Evolutionary conservation across 2,888 invertebrate species (phyloP).

Genomic region (Yponomeuta cagnagella): DNA sequence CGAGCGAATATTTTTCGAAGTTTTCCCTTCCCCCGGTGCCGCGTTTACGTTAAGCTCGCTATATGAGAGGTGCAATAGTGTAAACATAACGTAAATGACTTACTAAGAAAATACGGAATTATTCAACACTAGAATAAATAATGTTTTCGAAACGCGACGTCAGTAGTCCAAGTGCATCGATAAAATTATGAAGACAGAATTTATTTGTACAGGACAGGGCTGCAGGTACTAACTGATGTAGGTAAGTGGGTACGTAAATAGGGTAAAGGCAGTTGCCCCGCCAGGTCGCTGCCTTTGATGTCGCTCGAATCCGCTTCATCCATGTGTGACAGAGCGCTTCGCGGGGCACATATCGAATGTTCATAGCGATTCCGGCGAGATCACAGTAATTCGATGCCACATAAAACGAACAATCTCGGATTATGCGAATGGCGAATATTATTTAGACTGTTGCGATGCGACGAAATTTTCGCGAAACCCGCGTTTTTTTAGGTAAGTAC

Average conservation of each 20-base stretch:
- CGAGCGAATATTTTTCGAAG: too few species aligned
- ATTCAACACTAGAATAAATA: too few species aligned
- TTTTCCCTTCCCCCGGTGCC: too few species aligned
- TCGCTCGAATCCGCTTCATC: constrained; percentile 7
- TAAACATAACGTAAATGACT: too few species aligned
- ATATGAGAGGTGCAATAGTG: too few species aligned
- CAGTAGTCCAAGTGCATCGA: too few species aligned
- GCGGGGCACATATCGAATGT: constrained; percentile 15
- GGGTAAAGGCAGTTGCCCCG: background rate
- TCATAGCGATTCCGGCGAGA: constrained; percentile 13
- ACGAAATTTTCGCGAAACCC: background rate
- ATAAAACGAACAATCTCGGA: constrained; percentile 2
- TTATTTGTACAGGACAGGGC: too few species aligned
- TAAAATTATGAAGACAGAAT: too few species aligned
- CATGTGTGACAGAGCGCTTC: constrained; percentile 1
- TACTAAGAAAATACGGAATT: too few species aligned
- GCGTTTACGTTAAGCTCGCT: too few species aligned
- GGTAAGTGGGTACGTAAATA: constrained; percentile 5
- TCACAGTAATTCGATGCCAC: constrained; percentile 12
- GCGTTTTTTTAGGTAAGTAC: background rate
- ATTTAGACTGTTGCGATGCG: background rate
- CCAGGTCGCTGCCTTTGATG: constrained; percentile 6
- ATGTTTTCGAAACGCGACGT: too few species aligned
- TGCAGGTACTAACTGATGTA: too few species aligned
- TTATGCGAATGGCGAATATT: background rate